Base-by-base conservation (phyloP, 2,113 vertebrate species). In the Heliornis fulica region DNA sequence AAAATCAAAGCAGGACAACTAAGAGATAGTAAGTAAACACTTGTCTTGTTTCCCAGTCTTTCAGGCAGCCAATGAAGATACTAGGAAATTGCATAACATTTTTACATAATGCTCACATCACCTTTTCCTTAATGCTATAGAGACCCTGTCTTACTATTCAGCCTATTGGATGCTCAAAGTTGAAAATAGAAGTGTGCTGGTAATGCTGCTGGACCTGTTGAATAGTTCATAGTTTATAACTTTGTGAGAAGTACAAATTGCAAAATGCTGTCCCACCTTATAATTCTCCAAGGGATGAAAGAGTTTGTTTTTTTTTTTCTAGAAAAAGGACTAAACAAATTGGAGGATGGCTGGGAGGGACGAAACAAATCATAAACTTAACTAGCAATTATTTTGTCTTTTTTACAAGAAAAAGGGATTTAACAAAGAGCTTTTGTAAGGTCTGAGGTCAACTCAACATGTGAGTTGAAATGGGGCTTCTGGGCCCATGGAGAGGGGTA, bases 381-480 rank as follows among this genome's bases (percentile, higher is more conserved):
- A 34, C 11, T 13, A 79, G 31, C 20, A 89, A 61, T 5, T 54
- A 53, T 16, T 77, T 72, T 21, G 45, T 22, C 11, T 83, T 84
- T 57, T 84, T 29, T 43, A 46, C 11, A 64, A 87, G 31, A 34
- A 79, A 79, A 61, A n/a, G 2, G n/a, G 8, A 56, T 48, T 34
- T 56, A 48, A 54, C 31, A 40, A 68, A 69, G 8, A 43, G 17
- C 16, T 46, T 65, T 0, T 1, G 16, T 32, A 43, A 68, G 7
- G 2, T 10, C 23, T 2, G 0, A 40, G 17, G 15, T 15, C 15
- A n/a, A n/a, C n/a, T n/a, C 1, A 0, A 13, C 1, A 1, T 20
- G 20, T 74, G 60, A 77, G 9, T n/a, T 63, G 38, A 72, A 84
- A 25, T 31, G 22, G 36, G 15, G 10, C 11, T 88, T 15, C n/a